Percentiles rank a stretch among this genome's conserved stretches.
Conservation (phyloP, 2,797 vertebrate genomes). For the Lacerta viridis region DNA sequence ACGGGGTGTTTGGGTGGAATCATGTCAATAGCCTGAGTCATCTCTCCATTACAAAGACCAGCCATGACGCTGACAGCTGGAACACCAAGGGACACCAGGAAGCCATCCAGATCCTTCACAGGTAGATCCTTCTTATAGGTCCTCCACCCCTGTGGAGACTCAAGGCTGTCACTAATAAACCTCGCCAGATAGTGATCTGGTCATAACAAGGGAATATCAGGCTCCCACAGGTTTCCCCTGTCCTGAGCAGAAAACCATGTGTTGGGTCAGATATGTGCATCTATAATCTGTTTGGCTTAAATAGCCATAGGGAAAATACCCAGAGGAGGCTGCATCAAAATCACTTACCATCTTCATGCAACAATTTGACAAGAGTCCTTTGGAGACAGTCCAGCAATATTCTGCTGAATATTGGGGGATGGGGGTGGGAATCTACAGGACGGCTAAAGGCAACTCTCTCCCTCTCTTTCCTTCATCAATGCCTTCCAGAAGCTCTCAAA, state of each 20-base stretch:
- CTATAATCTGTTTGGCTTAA: neutral
- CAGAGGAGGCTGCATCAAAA: slow-evolving; percentile 17
- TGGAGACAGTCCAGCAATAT: neutral
- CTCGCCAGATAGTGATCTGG: neutral
- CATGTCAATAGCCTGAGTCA: neutral
- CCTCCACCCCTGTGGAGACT: neutral
- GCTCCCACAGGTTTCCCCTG: neutral
- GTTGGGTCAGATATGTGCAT: neutral
- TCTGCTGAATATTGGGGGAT: neutral
- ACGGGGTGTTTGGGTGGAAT: neutral
- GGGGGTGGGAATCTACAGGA: neutral
- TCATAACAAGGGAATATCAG: neutral
- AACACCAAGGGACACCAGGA: neutral
- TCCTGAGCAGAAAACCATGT: too few relatives aligned
- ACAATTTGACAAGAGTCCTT: slow-evolving; percentile 24
- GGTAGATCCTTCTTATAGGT: neutral
- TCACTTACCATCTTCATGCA: slow-evolving; percentile 16
- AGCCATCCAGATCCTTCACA: neutral
- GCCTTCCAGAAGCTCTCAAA: slow-evolving; percentile 8
- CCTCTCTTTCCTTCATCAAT: slow-evolving; percentile 17
- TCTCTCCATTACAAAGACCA: neutral
- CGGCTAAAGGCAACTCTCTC: slow-evolving; percentile 5
- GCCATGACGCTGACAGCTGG: neutral
- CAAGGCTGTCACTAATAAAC: neutral
- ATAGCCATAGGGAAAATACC: neutral